Evolutionary conservation across 2,888 invertebrate species (phyloP).

Genomic region (Dioctria linearis): DNA sequence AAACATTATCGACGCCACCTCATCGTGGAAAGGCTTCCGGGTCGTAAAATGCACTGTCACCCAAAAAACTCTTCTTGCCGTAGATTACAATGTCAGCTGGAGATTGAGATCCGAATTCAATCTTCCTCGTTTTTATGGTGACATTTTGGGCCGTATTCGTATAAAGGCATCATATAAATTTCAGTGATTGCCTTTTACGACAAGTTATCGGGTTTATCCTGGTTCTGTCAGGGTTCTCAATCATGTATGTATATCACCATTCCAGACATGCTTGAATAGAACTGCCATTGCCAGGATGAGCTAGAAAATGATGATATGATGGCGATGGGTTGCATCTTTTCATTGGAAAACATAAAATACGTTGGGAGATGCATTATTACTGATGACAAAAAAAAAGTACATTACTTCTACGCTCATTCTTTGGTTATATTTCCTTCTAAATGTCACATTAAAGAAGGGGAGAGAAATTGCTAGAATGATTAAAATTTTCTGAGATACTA

Average conservation of each 20-base stretch:
- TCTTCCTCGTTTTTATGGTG: slow-evolving; percentile 11
- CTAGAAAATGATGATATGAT: background rate
- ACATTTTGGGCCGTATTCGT: slow-evolving; percentile 25
- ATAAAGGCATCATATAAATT: slow-evolving; percentile 32
- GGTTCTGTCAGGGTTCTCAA: slow-evolving; percentile 21
- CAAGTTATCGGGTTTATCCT: slow-evolving; percentile 7
- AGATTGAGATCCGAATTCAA: slow-evolving; percentile 10
- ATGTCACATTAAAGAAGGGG: no score
- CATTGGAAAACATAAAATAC: background rate
- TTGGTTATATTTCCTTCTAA: no score
- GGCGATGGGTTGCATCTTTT: background rate
- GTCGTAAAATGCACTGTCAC: background rate
- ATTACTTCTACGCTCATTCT: no score
- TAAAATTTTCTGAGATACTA: no score
- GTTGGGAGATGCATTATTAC: no score
- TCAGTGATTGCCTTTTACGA: slow-evolving; percentile 29
- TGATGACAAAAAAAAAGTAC: no score
- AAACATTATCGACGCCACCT: slow-evolving; percentile 2
- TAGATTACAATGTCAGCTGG: slow-evolving; percentile 7
- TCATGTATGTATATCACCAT: slow-evolving; percentile 11
- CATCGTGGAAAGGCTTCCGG: background rate
- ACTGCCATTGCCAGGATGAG: background rate
- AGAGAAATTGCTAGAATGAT: no score
- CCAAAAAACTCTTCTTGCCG: background rate
- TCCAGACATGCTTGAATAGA: slow-evolving; percentile 10